These are phyloP conservation scores for Orchesellides sinensis DNA, from an alignment of 2,888 invertebrate genomes.

Conservation along the genomic window DNA sequence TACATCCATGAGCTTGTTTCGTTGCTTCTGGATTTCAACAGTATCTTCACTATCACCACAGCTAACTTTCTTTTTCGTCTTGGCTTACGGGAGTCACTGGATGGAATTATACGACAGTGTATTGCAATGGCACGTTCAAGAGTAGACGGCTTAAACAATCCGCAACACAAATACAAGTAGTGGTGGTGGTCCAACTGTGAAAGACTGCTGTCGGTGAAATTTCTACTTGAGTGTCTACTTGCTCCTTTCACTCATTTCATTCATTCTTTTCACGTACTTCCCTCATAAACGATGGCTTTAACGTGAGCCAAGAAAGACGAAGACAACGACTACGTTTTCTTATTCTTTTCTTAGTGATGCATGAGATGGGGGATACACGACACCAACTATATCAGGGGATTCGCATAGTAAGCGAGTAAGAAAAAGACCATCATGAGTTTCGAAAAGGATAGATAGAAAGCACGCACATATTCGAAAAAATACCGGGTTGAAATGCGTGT, in stretches of 20 bases:
- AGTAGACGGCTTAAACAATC: neutral
- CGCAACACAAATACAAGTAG: neutral
- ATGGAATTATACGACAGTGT: no score
- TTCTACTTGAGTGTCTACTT: constrained; percentile 2
- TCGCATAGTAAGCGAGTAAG: neutral
- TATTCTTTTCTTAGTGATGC: constrained; percentile 10
- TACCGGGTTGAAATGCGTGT: neutral
- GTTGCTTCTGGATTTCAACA: neutral
- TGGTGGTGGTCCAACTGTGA: neutral
- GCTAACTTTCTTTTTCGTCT: neutral
- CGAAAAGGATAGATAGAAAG: no score
- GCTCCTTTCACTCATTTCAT: constrained; percentile 52
- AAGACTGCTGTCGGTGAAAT: neutral
- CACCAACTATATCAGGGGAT: neutral
- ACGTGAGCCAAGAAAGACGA: constrained; percentile 65
- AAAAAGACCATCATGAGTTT: neutral
- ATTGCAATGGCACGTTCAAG: no score
- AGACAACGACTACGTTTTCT: constrained; percentile 41
- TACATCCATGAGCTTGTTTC: no score
- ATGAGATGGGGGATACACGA: constrained; percentile 15
- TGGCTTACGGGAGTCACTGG: no score
- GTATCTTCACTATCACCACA: no score
- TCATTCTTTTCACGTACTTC: constrained; percentile 70
- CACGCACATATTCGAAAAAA: neutral
- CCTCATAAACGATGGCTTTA: constrained; percentile 72